Evolutionary conservation across 2,888 invertebrate species (phyloP).

Genomic region (Drosophila subsilvestris): DNA sequence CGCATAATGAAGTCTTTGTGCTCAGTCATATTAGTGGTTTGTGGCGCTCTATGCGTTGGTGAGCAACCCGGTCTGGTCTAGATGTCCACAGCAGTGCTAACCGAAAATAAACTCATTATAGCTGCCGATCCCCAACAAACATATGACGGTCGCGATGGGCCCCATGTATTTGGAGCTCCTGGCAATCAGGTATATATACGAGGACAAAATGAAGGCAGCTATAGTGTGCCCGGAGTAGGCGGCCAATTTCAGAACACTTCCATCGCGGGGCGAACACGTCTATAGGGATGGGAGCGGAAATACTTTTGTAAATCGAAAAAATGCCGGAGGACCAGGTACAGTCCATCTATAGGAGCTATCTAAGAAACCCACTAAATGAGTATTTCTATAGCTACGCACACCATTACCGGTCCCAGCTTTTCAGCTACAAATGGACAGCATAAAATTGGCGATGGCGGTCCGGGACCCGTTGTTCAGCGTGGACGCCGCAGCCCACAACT

Average conservation of each 20-base stretch:
- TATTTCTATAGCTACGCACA: slow-evolving; percentile 36
- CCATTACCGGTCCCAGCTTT: slow-evolving; percentile 49
- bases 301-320: slow-evolving; percentile 46
- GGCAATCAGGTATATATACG: slow-evolving; percentile 66
- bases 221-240: slow-evolving; percentile 57
- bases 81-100: not conserved
- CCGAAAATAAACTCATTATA: slow-evolving; percentile 16
- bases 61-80: not conserved
- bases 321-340: slow-evolving; percentile 37
- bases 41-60: slow-evolving; percentile 21
- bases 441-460: not conserved
- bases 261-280: slow-evolving; percentile 39
- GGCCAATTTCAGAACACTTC: slow-evolving; percentile 53
- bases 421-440: slow-evolving; percentile 24
- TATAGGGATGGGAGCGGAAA: slow-evolving; percentile 58
- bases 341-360: slow-evolving; percentile 30
- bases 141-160: slow-evolving; percentile 60
- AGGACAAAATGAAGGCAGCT: slow-evolving; percentile 56
- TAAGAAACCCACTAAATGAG: slow-evolving; percentile 9
- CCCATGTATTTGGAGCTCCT: slow-evolving; percentile 53
- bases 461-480: slow-evolving; percentile 11
- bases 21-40: slow-evolving; percentile 20
- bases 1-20: slow-evolving; percentile 26
- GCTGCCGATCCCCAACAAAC: slow-evolving; percentile 47
- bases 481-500: slow-evolving; percentile 37